Base-by-base conservation (phyloP, 2,888 invertebrate species). In the Dicranocentrus wangi region DNA sequence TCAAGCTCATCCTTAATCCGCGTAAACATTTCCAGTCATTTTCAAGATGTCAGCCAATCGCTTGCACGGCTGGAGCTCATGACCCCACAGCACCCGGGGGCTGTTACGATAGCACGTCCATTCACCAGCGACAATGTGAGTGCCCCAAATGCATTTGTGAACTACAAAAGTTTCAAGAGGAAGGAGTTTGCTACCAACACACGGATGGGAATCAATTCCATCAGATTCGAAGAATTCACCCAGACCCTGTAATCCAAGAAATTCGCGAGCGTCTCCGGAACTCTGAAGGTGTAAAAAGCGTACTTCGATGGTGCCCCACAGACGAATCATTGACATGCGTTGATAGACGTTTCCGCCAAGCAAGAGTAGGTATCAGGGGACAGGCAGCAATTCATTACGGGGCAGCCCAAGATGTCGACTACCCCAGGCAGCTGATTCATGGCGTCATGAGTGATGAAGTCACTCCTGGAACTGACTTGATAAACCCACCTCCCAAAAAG, bases 401-500 rank as follows among this genome's bases (percentile, higher is more conserved):
- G 27, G 85, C 85, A 17, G 85, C 86, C 8, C 85, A 86, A 65
- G 86, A 86, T 61, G 76, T 65, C 2, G 85, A 86, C 51, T 83
- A 83, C 65, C 86, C 86, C 10, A 75, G 81, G 27, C 51, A 79
- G 15, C 39, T 86, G 32, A 80, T 81, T 43, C 86, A 86, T 81
- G 86, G 86, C 10, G 66, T 81, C 28, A 28, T 72, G 21, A 79
- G 79, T 8, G 82, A 85, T 17, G 60, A 70, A 42, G 53, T 70
- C 1, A 85, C 84, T 19, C 76, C 80, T 5, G 85, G 82, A 23
- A 87, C 86, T 39, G 84, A 87, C 70, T 85, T 88, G 69, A 78
- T 90, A 47, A 87, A 87, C 66, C 89, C 88, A n/a, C 87, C 88
- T 1, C 85, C 88, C 13, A 87, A 88, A 84, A 89, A 89, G n/a